phyloP scores from a whole-genome alignment of 2,888 invertebrate species.

The Enchytraeus crypticus region DNA sequence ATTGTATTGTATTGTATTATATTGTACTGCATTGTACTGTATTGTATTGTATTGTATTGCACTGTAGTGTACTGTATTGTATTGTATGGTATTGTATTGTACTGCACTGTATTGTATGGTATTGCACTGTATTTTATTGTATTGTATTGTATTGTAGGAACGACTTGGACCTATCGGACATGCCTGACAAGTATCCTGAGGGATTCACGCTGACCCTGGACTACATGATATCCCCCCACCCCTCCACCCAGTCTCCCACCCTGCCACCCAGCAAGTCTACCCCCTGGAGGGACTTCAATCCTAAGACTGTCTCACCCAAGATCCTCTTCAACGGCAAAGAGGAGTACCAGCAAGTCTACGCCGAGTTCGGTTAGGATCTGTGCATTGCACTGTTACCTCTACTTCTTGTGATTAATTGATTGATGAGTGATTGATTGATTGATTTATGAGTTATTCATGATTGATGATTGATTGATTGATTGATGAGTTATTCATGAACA shows the following conservation, averaged over 20 bases:
- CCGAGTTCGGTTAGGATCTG: constrained; percentile 41
- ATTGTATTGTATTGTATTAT: too few relatives aligned
- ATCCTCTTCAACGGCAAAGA: constrained; percentile 41
- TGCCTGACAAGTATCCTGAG: constrained; percentile 45
- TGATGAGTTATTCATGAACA: background rate
- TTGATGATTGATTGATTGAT: background rate
- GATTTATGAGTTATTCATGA: background rate
- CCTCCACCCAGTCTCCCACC: constrained; percentile 36
- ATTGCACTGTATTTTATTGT: too few relatives aligned
- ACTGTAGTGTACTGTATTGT: too few relatives aligned
- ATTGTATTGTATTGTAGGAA: too few relatives aligned
- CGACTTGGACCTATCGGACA: constrained; percentile 45
- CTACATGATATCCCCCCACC: constrained; percentile 35
- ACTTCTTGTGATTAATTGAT: background rate
- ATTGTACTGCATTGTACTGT: too few relatives aligned
- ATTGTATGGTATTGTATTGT: too few relatives aligned
- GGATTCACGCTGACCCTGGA: constrained; percentile 39
- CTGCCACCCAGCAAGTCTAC: constrained; percentile 18
- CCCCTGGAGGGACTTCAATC: constrained; percentile 41
- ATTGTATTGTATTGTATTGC: too few relatives aligned
- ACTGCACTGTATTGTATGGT: too few relatives aligned
- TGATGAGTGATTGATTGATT: background rate
- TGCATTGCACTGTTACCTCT: background rate
- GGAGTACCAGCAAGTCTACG: constrained; percentile 35
- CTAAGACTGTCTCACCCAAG: constrained; percentile 36